phyloP scores from a whole-genome alignment of 2,113 vertebrate genomes.

The Oreochromis niloticus region DNA sequence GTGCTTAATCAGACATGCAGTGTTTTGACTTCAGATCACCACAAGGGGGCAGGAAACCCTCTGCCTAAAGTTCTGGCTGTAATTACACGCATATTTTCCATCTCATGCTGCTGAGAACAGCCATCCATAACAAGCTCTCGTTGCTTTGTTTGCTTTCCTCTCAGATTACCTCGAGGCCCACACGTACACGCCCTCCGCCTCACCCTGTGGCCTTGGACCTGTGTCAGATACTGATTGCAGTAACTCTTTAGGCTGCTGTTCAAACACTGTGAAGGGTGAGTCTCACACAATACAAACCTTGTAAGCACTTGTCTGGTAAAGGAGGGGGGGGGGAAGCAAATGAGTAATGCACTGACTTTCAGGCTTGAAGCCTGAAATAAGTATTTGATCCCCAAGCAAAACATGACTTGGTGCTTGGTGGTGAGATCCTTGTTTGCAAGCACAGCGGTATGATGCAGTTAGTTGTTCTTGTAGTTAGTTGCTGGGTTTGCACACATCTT shows the following conservation, averaged over 20 bases:
- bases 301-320: not conserved
- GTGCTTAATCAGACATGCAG: not conserved
- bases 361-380: not conserved
- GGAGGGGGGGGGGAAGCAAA: not conserved
- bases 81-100: not conserved
- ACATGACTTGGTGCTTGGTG: not conserved
- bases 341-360: not conserved
- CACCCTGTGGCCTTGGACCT: not conserved
- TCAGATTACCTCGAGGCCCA: not conserved
- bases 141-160: not conserved
- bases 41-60: not conserved
- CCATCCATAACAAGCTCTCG: not conserved
- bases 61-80: not conserved
- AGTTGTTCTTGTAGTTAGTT: not conserved
- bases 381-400: not conserved
- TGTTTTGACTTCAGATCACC: not conserved
- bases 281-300: not conserved
- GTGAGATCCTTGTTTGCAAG: not conserved
- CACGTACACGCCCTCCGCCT: not conserved
- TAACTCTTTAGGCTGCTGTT: not conserved
- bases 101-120: not conserved
- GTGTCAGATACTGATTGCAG: not conserved
- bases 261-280: constrained; percentile 17
- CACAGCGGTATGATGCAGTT: not conserved
- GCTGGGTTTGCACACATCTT: too few relatives aligned